Evolutionary conservation across 2,888 invertebrate species (phyloP).

Genomic region (Apodemia hepburni): DNA sequence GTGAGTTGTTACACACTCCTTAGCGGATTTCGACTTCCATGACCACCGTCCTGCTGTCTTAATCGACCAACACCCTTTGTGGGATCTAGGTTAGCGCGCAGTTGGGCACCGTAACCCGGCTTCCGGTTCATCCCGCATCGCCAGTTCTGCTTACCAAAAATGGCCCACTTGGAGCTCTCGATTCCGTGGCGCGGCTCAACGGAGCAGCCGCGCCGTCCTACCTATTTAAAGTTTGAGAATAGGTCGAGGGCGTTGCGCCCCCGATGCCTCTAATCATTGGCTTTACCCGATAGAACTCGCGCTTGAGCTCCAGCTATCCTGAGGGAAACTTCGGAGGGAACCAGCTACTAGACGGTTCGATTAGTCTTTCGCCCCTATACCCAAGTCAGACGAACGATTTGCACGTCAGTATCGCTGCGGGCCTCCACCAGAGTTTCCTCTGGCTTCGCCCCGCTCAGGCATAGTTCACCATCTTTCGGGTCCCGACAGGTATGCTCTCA

Average conservation of each 20-base stretch:
- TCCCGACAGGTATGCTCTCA: constrained; percentile 84
- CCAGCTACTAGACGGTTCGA: constrained; percentile 90
- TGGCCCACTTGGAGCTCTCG: constrained; percentile 85
- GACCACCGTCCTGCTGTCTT: constrained; percentile 86
- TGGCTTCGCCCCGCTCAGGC: constrained; percentile 85
- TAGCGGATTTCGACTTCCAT: constrained; percentile 87
- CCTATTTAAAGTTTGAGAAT: constrained; percentile 90
- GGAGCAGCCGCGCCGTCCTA: no score
- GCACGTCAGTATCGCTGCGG: constrained; percentile 81
- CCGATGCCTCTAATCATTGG: constrained; percentile 87
- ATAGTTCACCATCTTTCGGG: constrained; percentile 88
- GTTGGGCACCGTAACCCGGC: constrained; percentile 84
- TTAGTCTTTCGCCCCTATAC: constrained; percentile 87
- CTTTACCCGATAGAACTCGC: constrained; percentile 84
- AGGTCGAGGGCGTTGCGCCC: constrained; percentile 85
- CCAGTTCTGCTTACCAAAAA: constrained; percentile 90
- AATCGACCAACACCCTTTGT: constrained; percentile 79
- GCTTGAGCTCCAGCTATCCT: constrained; percentile 82
- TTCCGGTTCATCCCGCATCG: constrained; percentile 89
- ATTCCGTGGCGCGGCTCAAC: no score
- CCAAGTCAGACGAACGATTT: constrained; percentile 89
- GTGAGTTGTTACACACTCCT: constrained; percentile 80
- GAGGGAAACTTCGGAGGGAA: constrained; percentile 88
- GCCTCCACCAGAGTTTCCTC: constrained; percentile 86
- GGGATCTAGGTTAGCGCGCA: constrained; percentile 60